Evolutionary conservation across 2,888 invertebrate genomes (phyloP), one percentile per base, ranked within the genome.

Genomic region (Cybosia mesomella): DNA sequence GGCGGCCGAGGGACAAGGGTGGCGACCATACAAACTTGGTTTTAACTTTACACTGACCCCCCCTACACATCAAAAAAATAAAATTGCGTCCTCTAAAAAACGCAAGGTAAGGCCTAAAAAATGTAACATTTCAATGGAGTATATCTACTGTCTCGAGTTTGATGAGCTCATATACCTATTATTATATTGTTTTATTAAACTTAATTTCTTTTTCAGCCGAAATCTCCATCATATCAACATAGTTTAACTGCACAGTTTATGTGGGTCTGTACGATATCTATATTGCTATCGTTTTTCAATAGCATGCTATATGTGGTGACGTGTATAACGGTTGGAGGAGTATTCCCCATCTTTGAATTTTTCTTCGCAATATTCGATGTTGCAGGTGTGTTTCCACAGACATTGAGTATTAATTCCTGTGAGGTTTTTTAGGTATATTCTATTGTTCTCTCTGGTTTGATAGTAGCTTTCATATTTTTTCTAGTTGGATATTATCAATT

Each of bases 331-430:
- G 66, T 85, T 3, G 89, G 89, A 2, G 89, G 87, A 36, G 67
- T 85, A 0, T 89, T 92, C 63, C 91, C 92, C 5, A 72, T 91
- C 28, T 89, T 86, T 64, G 91, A 92, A 69, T 85, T 91, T 43
- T 32, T 87, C 58, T 92, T 91, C 69, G 73, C 85, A 21, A 66
- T 89, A 22, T 66, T 90, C 57, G 91, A 92, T 75, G 60, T 90
- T 11, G 60, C 80, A 34, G 62, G 92, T 91, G 81, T 89, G 90
- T 87, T 63, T 39, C 2, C 7, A 53, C 13, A n/a, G 8, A n/a
- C 8, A 49, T 22, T 22, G 1, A 32, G 2, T 53, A 15, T 7
- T 13, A 5, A 13, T 58, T 22, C 13, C 8, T 22, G 11, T 55
- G 4, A 2, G 2, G 13, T 55, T 15, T 55, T 15, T 10, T 28